Evolutionary conservation across 1,140 invertebrate species (phyloP).

Genomic region (Pristionchus pacificus): DNA sequence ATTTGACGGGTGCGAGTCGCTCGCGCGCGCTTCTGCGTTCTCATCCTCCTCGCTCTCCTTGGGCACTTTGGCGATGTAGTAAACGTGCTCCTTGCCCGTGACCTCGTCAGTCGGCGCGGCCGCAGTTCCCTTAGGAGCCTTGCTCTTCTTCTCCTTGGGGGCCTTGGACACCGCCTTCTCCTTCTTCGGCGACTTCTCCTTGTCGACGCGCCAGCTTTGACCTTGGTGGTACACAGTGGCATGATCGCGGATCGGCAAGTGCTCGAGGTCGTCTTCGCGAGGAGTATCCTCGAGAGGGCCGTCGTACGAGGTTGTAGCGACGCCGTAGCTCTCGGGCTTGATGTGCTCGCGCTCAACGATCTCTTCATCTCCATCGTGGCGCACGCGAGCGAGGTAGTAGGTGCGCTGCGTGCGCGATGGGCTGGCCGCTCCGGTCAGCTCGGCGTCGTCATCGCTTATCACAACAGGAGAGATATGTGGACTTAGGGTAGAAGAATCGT

Average conservation of each 20-base stretch:
- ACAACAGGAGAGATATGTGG: too few species aligned
- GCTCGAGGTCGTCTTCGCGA: conserved; percentile 12
- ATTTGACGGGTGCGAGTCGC: neutral
- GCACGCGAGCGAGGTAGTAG: conserved; percentile 6
- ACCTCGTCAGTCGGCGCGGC: conserved; percentile 1
- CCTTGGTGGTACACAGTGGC: conserved; percentile 24
- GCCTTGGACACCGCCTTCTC: neutral
- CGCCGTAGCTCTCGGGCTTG: conserved; percentile 15
- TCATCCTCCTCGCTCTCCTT: conserved; percentile 2
- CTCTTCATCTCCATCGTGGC: conserved; percentile 31
- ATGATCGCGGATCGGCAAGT: conserved; percentile 4
- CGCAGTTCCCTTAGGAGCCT: neutral
- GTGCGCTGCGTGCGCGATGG: neutral
- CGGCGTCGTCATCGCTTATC: conserved; percentile 21
- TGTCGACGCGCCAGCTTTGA: too few species aligned
- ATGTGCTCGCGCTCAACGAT: conserved; percentile 30
- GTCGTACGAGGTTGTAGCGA: conserved; percentile 11
- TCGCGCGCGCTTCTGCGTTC: neutral
- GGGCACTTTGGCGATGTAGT: conserved; percentile 13
- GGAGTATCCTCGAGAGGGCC: conserved; percentile 26
- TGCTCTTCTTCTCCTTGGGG: conserved; percentile 3
- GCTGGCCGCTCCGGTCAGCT: neutral
- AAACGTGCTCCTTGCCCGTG: conserved; percentile 12
- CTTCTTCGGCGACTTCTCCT: conserved; percentile 12
- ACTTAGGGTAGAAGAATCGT: too few species aligned